phyloP scores from a whole-genome alignment of 2,797 vertebrate species.

The Notamacropus eugenii region DNA sequence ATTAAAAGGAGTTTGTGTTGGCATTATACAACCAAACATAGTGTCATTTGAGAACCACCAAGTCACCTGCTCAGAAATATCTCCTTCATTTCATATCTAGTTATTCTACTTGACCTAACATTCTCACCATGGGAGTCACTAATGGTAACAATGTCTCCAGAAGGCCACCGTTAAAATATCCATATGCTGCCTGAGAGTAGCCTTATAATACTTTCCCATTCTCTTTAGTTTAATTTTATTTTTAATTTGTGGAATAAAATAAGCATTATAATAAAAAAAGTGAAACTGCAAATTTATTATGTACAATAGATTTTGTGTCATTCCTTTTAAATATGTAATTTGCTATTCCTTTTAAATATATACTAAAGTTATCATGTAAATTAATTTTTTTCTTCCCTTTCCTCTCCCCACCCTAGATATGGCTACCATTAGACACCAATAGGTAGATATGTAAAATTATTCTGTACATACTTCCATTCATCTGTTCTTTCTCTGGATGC shows the following conservation, averaged over 20 bases:
- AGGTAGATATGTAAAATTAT: background rate
- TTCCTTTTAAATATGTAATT: background rate
- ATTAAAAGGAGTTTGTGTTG: background rate
- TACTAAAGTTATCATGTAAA: background rate
- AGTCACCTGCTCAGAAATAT: background rate
- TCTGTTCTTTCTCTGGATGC: background rate
- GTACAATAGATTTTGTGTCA: background rate
- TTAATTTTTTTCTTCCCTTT: background rate
- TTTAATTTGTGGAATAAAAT: background rate
- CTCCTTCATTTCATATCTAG: background rate
- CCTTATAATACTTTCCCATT: background rate
- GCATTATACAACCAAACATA: background rate
- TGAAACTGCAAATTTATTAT: background rate
- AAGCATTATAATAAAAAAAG: background rate
- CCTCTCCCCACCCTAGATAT: background rate
- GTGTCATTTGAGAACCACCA: background rate
- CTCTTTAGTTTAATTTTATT: background rate
- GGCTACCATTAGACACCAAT: background rate
- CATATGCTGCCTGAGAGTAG: background rate
- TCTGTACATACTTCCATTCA: background rate
- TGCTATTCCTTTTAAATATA: background rate
- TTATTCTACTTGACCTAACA: constrained; percentile 11
- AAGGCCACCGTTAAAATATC: constrained; percentile 31
- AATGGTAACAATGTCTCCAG: background rate
- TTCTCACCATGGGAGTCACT: constrained; percentile 1